Evolutionary conservation across 2,888 invertebrate genomes (phyloP), one percentile per base, ranked within the genome.

Genomic region (Caenorhabditis zanzibari): DNA sequence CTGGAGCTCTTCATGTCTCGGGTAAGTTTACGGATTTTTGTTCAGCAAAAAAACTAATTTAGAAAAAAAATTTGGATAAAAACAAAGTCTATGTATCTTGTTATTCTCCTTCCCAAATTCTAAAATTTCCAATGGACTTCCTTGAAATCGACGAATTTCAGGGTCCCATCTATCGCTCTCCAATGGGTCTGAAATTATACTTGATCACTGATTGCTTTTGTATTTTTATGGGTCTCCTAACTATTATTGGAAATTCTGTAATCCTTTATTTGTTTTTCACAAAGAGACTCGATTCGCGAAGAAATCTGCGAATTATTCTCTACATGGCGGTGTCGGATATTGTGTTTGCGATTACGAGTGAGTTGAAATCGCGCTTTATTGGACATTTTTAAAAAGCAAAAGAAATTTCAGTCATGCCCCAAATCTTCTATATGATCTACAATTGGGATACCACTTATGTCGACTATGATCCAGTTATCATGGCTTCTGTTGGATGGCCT

Each of bases 131-230:
- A 16, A 32, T 28, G 32, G 38, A 19, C 16, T 14, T 41, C 12
- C 6, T 58, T 0, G 2, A 2, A 16, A 35, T 7, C 22, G 26
- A 38, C 35, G 58, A 64, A 4, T 41, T 56, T 44, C 59, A 59
- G 64, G 63, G 63, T 44, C 44, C 26, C 22, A 41, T 68, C 1
- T 6, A 35, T 35, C 47, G 32, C 5, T 16, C 19, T 2, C 32
- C 14, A 35, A 69, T 76, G 68, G 61, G 58, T 9, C 41, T 63
- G 32, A 71, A 71, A n/a, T 5, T 63, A n/a, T 77, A 77, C 41
- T 32, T 77, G n/a, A 71, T 71, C 71, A 71, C 71, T 4, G 77
- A 77, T 38, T 77, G 77, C 41, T 38, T 41, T n/a, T 77, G 77
- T 35, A n/a, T 77, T 10, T 71, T 77, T 28, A 19, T 77, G 44